Evolutionary conservation across 2,797 vertebrate genomes (phyloP), one percentile per base, ranked within the genome.

Genomic region (Aplochiton taeniatus): DNA sequence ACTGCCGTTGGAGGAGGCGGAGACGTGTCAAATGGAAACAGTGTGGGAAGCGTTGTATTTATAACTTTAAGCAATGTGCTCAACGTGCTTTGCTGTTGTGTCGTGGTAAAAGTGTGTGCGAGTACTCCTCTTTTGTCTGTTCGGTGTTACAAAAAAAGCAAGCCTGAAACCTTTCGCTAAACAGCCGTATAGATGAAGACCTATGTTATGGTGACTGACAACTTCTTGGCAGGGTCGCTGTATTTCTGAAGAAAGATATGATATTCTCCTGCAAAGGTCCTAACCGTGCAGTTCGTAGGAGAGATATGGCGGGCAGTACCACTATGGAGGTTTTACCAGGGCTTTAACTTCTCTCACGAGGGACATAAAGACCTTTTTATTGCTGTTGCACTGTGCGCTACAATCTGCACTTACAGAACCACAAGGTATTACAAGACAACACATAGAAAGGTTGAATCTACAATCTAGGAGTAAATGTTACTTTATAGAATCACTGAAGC

Each of bases 161-260:
- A 31, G 6, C 31, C 31, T 2, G 3, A 31, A 3, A 31, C 31
- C 31, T n/a, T n/a, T n/a, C n/a, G n/a, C n/a, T n/a, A 31, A 31
- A 31, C 31, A 31, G 31, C 31, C 31, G 2, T 6, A 6, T 31
- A 6, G 31, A 31, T 31, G 31, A 31, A 31, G 31, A 31, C 31
- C 31, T 3, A 31, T 31, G 31, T 31, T 3, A 31, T 31, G 31
- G 31, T 6, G 31, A 31, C 31, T 6, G 31, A 31, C 31, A 31
- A 31, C 31, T 31, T 31, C 31, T 31, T 31, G 31, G 71, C 70
- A 80, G 74, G 75, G 71, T 78, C 75, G 62, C 51, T 44, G 46
- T 62, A 48, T 9, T n/a, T 12, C 43, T 19, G 43, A 9, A 73
- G 60, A 66, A 55, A 74, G 66, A 16, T 72, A 11, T 73, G 61